Evolutionary conservation across 2,113 vertebrate species (phyloP), one percentile per base, ranked within the genome.

Genomic region (Dicentrarchus labrax): DNA sequence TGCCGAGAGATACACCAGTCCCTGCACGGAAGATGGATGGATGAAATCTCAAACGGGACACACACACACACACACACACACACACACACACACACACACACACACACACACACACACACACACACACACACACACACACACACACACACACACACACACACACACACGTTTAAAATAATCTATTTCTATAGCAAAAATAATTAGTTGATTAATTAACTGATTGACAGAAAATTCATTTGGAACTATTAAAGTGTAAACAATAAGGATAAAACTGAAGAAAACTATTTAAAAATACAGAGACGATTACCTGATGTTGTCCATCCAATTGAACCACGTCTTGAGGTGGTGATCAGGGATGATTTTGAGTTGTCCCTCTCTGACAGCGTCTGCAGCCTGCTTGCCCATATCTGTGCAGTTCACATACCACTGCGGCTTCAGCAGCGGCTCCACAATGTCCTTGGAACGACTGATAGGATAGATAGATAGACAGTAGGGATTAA

Each of bases 1-100:
- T 98, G 97, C 36, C 97, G 95, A 47, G 97, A 98, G 86, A 97
- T 96, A 51, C 97, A 98, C 97, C 97, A 98, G 89, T 97, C 96
- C 90, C 96, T 97, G 84, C 19, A 51, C 66, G 39, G 41, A 72
- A 73, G 59, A 79, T 3, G 38, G 53, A 84, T 24, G 59, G 19
- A 84, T 8, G 60, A 22, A 15, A 62, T 12, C 0, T 72, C 5
- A 59, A 72, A 75, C 21, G 15, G 13, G 30, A 45, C 51, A 69
- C 53, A 48, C 60, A 21, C 30, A 30, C 30, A 3, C 30, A 30
- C 2, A 3, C 30, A 30, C 30, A 6, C 8, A 54, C 6, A 30
- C 30, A 39, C 13, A 30, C 30, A 3, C 30, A 30, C 71, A 6
- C 8, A 54, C 6, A 30, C 30, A 39, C 13, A 30, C 30, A 3